These are phyloP conservation scores for Pterobdella sp. DNA, from an alignment of 2,888 invertebrate species.

Conservation along the genomic window DNA sequence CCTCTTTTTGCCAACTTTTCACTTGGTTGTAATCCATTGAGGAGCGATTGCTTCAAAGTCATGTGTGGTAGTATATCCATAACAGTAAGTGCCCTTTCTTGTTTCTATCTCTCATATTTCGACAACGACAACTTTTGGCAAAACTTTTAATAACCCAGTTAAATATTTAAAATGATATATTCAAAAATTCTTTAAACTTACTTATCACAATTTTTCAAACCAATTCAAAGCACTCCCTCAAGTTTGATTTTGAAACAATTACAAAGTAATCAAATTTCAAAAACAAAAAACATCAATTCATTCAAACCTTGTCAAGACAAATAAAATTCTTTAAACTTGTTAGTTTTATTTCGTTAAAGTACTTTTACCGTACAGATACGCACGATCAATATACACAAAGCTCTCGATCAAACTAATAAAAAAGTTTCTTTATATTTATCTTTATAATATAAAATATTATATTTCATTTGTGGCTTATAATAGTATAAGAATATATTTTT, in stretches of 20 bases:
- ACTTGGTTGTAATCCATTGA: constrained; percentile 3
- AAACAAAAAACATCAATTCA: no score
- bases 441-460: no score
- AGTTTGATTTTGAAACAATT: no score
- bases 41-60: neutral
- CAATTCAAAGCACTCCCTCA: no score
- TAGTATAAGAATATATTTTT: no score
- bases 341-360: constrained; percentile 5
- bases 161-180: neutral
- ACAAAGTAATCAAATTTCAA: no score
- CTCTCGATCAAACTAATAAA: neutral
- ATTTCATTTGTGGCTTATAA: no score
- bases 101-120: neutral
- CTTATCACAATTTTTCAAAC: no score
- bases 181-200: neutral
- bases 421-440: neutral
- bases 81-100: neutral
- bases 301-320: no score
- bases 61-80: constrained; percentile 4
- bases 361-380: neutral
- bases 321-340: no score
- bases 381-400: constrained; percentile 11
- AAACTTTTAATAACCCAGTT: neutral
- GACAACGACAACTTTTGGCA: neutral
- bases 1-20: neutral